Evolutionary conservation across 1,140 invertebrate species (phyloP).

Genomic region (Bicyclus anynana): DNA sequence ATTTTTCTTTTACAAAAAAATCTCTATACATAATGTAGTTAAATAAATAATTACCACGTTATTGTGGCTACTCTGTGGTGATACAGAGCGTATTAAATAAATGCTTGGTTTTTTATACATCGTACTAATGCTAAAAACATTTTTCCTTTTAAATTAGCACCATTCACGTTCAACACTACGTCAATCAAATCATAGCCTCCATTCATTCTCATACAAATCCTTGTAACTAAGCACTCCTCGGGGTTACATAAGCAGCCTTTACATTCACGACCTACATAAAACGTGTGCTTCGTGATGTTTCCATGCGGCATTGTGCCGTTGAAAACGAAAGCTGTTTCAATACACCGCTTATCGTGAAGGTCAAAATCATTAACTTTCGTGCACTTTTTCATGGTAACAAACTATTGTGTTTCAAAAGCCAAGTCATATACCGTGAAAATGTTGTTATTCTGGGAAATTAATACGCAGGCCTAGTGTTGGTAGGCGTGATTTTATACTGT

Average conservation of each 20-base stretch:
- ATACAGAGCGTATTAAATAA: too few relatives aligned
- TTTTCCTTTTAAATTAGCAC: not conserved
- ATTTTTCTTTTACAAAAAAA: too few relatives aligned
- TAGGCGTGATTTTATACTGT: too few relatives aligned
- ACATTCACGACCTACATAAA: conserved; percentile 1
- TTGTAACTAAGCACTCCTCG: not conserved
- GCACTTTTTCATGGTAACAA: not conserved
- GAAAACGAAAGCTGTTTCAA: not conserved
- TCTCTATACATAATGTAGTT: too few relatives aligned
- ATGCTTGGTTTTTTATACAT: too few relatives aligned
- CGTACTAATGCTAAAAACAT: too few relatives aligned
- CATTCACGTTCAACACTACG: not conserved
- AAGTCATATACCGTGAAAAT: not conserved
- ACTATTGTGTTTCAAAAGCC: not conserved
- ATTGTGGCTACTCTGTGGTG: too few relatives aligned
- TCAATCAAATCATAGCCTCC: not conserved
- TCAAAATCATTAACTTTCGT: conserved; percentile 5
- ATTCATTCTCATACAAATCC: not conserved
- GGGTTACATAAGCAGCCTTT: not conserved
- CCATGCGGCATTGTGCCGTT: not conserved
- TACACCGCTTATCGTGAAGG: conserved; percentile 1
- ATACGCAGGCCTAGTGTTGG: not conserved
- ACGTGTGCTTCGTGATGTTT: not conserved
- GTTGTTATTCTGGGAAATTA: not conserved
- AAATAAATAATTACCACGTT: too few relatives aligned